Conservation (phyloP, 2,113 vertebrate genomes). For the Hyperoodon ampullatus region DNA sequence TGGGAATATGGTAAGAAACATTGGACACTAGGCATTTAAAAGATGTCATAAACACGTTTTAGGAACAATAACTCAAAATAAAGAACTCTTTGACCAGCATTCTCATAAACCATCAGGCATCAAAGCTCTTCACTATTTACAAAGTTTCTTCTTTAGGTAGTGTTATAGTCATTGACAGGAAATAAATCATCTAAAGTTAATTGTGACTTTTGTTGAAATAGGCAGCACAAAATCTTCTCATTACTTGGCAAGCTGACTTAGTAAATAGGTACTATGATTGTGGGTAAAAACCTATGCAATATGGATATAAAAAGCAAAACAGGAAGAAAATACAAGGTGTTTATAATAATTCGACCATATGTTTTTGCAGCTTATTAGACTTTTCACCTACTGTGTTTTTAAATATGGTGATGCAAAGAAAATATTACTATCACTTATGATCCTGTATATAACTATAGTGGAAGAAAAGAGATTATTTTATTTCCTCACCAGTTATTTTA, state of each 20-base stretch:
- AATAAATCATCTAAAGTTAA: background rate
- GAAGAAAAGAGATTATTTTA: background rate
- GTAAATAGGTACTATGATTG: background rate
- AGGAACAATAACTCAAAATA: background rate
- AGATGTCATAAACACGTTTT: background rate
- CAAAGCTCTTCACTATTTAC: background rate
- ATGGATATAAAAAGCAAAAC: background rate
- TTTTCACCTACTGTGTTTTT: background rate
- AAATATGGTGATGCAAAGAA: background rate
- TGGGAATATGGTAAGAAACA: background rate
- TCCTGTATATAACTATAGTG: background rate
- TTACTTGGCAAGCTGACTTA: background rate
- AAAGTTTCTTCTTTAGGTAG: background rate
- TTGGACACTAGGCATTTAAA: background rate
- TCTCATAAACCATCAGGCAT: fast-evolving
- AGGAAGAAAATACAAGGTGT: background rate
- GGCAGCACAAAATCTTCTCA: background rate
- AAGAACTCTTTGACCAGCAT: background rate
- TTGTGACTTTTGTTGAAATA: background rate
- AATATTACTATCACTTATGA: background rate
- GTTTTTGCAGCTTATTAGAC: background rate
- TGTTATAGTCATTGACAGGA: background rate
- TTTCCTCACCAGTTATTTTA: background rate
- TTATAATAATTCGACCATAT: background rate
- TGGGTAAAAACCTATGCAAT: background rate